phyloP scores from a whole-genome alignment of 2,113 vertebrate genomes.

The Cathartes aura region DNA sequence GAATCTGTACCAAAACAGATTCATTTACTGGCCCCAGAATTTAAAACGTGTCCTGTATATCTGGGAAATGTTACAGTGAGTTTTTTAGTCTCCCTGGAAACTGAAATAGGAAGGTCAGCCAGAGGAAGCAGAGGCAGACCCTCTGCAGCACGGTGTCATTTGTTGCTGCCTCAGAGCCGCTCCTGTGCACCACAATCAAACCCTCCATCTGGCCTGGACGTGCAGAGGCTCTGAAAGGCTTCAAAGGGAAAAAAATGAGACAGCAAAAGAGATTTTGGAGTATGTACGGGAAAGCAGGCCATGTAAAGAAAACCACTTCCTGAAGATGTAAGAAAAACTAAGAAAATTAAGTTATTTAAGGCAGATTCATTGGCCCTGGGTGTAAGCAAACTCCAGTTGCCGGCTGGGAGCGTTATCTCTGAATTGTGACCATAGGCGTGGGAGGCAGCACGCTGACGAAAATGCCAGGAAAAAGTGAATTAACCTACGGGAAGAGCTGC shows the following conservation, averaged over 20 bases:
- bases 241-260: neutral
- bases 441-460: fast-evolving
- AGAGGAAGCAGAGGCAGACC: neutral
- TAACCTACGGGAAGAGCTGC: neutral
- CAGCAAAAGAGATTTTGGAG: neutral
- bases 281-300: neutral
- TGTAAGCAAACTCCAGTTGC: neutral
- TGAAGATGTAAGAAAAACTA: neutral
- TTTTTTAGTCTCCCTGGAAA: neutral
- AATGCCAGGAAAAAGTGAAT: neutral
- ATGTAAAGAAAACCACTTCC: fast-evolving
- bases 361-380: neutral
- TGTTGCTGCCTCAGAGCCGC: neutral
- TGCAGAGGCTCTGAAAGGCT: neutral
- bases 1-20: neutral
- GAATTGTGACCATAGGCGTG: fast-evolving
- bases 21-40: neutral
- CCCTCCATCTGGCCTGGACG: neutral
- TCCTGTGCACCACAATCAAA: neutral
- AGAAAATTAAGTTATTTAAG: neutral
- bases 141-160: too few relatives aligned
- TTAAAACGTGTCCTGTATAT: neutral
- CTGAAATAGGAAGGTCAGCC: too few relatives aligned
- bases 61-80: neutral
- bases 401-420: neutral